These are phyloP conservation scores for Ectropis grisescens DNA, from an alignment of 1,140 invertebrate species.

Conservation along the genomic window DNA sequence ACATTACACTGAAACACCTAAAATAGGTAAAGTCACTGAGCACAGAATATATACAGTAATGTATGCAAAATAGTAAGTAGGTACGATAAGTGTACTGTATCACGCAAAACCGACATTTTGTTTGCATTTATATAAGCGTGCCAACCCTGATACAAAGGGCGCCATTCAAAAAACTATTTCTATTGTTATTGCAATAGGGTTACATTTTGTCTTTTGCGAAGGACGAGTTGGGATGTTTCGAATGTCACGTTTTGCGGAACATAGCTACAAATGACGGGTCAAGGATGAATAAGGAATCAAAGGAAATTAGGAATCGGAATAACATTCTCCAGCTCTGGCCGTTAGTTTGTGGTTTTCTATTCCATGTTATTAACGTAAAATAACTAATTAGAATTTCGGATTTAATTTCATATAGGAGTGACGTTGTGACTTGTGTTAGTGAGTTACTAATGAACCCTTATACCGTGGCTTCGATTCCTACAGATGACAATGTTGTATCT, in stretches of 20 bases:
- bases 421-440: no score
- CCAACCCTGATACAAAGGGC: constrained; percentile 8
- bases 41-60: constrained; percentile 48
- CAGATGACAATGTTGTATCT: no score
- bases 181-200: constrained; percentile 10
- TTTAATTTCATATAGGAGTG: no score
- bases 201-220: constrained; percentile 18
- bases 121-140: constrained; percentile 56
- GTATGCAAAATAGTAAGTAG: constrained; percentile 56
- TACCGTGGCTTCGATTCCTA: no score
- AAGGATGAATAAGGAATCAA: constrained; percentile 45
- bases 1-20: no score
- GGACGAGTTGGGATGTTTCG: constrained; percentile 22
- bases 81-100: constrained; percentile 45
- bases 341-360: no score
- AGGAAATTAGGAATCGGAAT: constrained; percentile 34
- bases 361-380: no score
- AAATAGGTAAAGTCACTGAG: constrained; percentile 16
- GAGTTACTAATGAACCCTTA: no score
- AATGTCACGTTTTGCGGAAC: no score
- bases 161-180: constrained; percentile 11
- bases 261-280: constrained; percentile 55
- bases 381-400: no score
- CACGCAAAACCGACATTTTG: constrained; percentile 64
- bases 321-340: no score